Base-by-base conservation (phyloP, 2,797 vertebrate species). In the Gymnoscopelus microlampas region DNA sequence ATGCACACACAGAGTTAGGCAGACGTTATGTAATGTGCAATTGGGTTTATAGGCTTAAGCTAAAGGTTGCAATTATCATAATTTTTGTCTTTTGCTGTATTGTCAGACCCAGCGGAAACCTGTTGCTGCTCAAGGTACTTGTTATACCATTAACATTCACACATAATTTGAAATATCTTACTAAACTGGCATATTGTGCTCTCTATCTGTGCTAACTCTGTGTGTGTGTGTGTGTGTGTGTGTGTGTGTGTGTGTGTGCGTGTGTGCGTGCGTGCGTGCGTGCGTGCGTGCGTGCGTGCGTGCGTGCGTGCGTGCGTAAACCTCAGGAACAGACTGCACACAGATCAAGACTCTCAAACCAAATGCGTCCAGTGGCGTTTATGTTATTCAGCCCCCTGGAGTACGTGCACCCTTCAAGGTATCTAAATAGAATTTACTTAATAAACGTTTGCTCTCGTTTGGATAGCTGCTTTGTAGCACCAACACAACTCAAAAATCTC, bases 311-410 rank as follows among this genome's bases (percentile, higher is more conserved):
- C 6, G 7, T 54, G 53, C 10, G 14, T 24, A 6, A 13, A 3
- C 19, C n/a, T 55, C 32, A 87, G 88, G 76, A 24, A 76, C 76
- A 66, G 92, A 93, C 80, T 93, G 91, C 65, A 73, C 86, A 19
- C 58, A 89, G 29, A 90, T 93, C 14, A 87, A 87, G 68, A 24
- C 14, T 51, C 26, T 8, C 6, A 53, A 9, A 3, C 78, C 87
- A 11, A 5, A 8, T 24, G 87, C 87, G 5, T 0, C 24, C 44
- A 90, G 86, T 67, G 90, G 92, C 0, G 6, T 91, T 67, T 92
- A 91, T 32, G 3, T 44, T 0, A 86, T 93, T 72, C 67, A 82
- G 35, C 90, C 90, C 1, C 2, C 2, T 0, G 54, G 73, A 70
- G 19, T 32, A 15, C 56, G 7, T 3, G 4, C 0, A 0, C 32